Evolutionary conservation across 2,888 invertebrate genomes (phyloP), one percentile per base, ranked within the genome.

Genomic region (Dioctria linearis): DNA sequence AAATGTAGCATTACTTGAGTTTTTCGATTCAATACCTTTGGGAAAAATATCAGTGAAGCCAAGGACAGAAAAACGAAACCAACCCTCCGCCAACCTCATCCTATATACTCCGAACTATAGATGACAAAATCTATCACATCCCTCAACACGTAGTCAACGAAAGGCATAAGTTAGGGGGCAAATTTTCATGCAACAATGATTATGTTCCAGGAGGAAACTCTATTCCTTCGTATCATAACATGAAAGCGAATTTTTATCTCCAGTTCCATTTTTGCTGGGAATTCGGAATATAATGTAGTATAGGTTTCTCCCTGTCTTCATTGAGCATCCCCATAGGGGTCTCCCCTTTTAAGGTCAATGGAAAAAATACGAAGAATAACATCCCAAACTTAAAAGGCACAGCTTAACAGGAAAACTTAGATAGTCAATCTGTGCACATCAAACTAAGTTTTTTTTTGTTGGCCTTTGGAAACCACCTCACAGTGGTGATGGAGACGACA

Each of bases 181-280:
- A 61, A 75, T 75, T 75, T 75, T 75, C 59, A 75, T 61, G 75
- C 75, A 75, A 75, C 75, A 75, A 75, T 75, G 75, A 75, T 59
- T 75, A 39, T 40, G 40, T 57, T 40, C 0, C n/a, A 39, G 57
- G 61, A 42, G 25, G 75, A 40, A 59, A 43, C 43, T 59, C 5
- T 13, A 43, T 25, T 25, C 37, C 25, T 11, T 42, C 49, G 46
- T 67, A 43, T 40, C 67, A 46, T 43, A 67, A 67, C 67, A 42
- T 6, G 8, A 8, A 46, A 25, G 6, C 3, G 25, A 67, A 25
- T 25, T 67, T 67, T 67, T 46, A 67, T 67, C 67, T 43, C 8
- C 25, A 9, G 6, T 43, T 42, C 25, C 46, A 25, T 25, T 43
- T 46, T 67, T 46, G 67, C 46, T 43, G 67, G 46, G 40, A 49